Percentiles rank a stretch among this genome's conserved stretches.
Evolutionary conservation across 2,113 vertebrate genomes (phyloP).

Genomic region (Zosterops borbonicus): DNA sequence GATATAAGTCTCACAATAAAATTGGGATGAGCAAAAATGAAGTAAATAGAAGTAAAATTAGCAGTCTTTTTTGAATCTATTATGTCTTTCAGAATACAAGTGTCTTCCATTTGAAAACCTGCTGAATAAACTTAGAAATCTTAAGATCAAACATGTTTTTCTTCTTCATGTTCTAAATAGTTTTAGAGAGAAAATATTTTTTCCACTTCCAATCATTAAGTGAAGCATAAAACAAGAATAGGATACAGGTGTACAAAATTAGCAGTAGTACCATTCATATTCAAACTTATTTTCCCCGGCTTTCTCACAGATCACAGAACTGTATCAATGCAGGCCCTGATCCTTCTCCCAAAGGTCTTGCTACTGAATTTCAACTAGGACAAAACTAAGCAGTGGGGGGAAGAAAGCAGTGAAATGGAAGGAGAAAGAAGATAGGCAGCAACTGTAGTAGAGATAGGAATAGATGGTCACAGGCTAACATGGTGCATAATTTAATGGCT

Average conservation of each 20-base stretch:
- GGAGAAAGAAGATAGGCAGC: not conserved
- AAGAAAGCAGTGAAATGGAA: not conserved
- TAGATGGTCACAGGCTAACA: slow-evolving; percentile 44
- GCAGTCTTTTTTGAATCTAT: not conserved
- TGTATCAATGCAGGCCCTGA: not conserved
- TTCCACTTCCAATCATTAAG: not conserved
- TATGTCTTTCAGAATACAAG: not conserved
- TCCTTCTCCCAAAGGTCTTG: not conserved
- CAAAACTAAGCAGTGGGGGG: not conserved
- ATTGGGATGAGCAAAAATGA: not conserved
- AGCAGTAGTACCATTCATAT: not conserved
- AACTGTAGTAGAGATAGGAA: slow-evolving; percentile 14
- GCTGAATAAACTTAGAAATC: not conserved
- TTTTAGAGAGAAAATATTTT: not conserved
- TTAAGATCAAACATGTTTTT: not conserved
- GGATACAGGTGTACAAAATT: not conserved
- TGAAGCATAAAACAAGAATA: not conserved
- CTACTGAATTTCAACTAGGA: slow-evolving; percentile 31
- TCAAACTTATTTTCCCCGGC: not conserved
- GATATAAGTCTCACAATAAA: not conserved
- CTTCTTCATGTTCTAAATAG: not conserved
- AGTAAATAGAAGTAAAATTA: not conserved
- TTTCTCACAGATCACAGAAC: not conserved
- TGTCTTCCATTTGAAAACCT: not conserved
- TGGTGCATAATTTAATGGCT: slow-evolving; percentile 42